Percentiles rank a stretch among this genome's conserved stretches.
Evolutionary conservation across 2,113 vertebrate genomes (phyloP).

Genomic region (Pithys albifrons): DNA sequence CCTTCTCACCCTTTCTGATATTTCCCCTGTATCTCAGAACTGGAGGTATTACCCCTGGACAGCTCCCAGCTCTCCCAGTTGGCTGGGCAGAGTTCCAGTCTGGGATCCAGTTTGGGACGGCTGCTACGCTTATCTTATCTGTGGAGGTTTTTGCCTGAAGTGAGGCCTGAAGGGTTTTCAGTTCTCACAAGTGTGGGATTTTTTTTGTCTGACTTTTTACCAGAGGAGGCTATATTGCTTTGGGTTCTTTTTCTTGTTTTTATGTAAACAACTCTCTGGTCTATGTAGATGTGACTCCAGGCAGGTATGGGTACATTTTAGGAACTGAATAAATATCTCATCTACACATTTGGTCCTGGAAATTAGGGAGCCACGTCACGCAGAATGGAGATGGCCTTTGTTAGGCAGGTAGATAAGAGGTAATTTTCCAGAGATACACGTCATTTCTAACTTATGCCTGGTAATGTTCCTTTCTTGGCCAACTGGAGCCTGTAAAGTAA

Average conservation of each 20-base stretch:
- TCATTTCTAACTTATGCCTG: not conserved
- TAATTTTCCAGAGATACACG: not conserved
- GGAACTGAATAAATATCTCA: constrained; percentile 13
- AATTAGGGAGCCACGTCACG: not conserved
- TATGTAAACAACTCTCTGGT: not conserved
- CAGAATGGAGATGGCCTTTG: not conserved
- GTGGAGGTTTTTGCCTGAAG: not conserved
- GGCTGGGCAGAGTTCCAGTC: not conserved
- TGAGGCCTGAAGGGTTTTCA: not conserved
- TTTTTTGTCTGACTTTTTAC: constrained; percentile 4
- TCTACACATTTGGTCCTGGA: not conserved
- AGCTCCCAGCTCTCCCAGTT: not conserved
- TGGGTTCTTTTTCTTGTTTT: not conserved
- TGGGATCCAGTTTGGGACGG: not conserved
- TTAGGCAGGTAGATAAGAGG: not conserved
- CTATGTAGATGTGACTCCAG: not conserved
- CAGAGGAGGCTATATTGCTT: not conserved
- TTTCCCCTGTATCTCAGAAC: not conserved
- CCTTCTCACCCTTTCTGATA: not conserved
- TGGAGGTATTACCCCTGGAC: not conserved
- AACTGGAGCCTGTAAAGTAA: not conserved
- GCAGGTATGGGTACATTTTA: not conserved
- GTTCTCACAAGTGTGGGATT: not conserved
- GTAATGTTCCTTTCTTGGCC: not conserved
- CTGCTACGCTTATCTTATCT: constrained; percentile 26